A percentile compares a stretch with the other conserved stretches of the same genome.
Evolutionary conservation across 2,113 vertebrate genomes (phyloP).

Genomic region (Lepisosteus osseus): DNA sequence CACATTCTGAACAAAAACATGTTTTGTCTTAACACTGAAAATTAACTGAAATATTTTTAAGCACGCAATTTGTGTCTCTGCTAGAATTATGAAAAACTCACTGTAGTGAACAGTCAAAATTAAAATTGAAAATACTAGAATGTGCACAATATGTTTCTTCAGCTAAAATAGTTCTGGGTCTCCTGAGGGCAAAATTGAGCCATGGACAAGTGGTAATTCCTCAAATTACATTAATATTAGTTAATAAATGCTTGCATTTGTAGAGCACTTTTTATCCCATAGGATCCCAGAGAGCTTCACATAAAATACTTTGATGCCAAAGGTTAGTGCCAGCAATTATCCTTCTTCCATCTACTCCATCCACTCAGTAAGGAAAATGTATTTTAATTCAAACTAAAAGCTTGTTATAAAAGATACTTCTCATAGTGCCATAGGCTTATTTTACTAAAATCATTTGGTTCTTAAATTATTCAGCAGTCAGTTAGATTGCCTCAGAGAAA

Average conservation of each 20-base stretch:
- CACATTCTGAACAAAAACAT: too few species aligned
- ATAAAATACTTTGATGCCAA: neutral
- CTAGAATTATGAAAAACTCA: too few species aligned
- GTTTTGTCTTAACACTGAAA: too few species aligned
- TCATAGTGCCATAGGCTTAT: neutral
- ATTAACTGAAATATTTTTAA: too few species aligned
- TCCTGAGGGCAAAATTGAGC: neutral
- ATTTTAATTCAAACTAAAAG: neutral
- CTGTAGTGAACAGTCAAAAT: too few species aligned
- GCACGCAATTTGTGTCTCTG: too few species aligned
- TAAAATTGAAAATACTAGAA: too few species aligned
- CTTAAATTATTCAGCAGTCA: slow-evolving; percentile 10
- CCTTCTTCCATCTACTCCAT: neutral
- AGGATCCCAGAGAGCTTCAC: too few species aligned
- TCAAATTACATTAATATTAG: neutral
- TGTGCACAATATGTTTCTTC: too few species aligned
- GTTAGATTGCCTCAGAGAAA: neutral
- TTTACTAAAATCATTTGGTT: slow-evolving; percentile 2
- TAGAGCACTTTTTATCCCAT: too few species aligned
- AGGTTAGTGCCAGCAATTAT: neutral
- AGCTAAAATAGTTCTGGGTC: too few species aligned
- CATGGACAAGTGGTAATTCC: neutral
- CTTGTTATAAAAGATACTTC: neutral
- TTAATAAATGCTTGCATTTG: too few species aligned
- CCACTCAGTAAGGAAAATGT: neutral